Base-by-base conservation (phyloP, 2,797 vertebrate genomes). In the Poeciliopsis infans region DNA sequence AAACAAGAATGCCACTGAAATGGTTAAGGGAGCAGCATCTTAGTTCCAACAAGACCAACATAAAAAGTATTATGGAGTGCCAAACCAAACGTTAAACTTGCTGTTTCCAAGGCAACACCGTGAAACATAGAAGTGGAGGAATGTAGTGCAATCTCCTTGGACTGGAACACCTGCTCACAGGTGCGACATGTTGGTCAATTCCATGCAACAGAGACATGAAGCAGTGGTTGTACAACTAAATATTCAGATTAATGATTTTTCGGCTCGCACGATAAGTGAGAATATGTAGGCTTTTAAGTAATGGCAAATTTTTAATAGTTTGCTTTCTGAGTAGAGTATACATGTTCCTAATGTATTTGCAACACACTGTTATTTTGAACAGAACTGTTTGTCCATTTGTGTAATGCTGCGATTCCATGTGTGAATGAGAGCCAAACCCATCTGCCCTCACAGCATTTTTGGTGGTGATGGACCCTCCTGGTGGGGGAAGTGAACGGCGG, bases 401-500 rank as follows among this genome's bases (percentile, higher is more conserved):
- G 33, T 73, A 20, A 57, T 72, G 36, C 78, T 74, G 1, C 64
- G 25, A 74, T 36, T 69, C 5, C 51, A 69, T 41, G 49, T 47
- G 36, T 77, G 76, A 74, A 45, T 91, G 72, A 91, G 69, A 74
- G 23, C 46, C 53, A 79, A 41, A 47, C 64, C 77, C 66, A 73
- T 90, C 57, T 83, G 49, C 82, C 66, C 84, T 73, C 66, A 5
- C 86, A 96, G 95, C 93, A 94, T 92, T 94, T 93, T 92, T 87
- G 86, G 87, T 84, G 93, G 95, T 91, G 93, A 97, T 97, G 96
- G 96, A 97, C 95, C 96, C 95, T 96, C 95, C 96, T 93, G 93
- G 95, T 88, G 94, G 95, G 92, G 94, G 94, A 93, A 96, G 96
- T 83, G 97, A 98, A 93, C 96, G 97, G 72, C 95, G 95, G 77